phyloP scores from a whole-genome alignment of 2,797 vertebrate species.

The Glossophaga mutica region DNA sequence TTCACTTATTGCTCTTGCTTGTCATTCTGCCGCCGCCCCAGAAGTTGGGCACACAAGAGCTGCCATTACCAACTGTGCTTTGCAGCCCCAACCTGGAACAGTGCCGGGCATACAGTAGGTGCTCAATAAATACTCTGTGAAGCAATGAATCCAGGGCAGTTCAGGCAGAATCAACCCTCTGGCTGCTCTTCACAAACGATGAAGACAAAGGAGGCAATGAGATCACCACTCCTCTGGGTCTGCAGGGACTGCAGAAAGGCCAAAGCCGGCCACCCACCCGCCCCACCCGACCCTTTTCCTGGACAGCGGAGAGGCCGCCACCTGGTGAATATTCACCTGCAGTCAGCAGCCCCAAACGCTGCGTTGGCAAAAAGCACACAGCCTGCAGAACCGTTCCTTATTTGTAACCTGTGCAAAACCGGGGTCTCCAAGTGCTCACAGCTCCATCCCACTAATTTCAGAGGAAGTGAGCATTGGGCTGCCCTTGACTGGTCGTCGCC shows the following conservation, averaged over 20 bases:
- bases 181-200: not conserved
- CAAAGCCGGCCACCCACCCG: accelerated
- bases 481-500: not conserved
- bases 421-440: accelerated
- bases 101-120: not conserved
- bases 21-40: accelerated
- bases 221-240: accelerated
- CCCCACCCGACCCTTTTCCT: not conserved
- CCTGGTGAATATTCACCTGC: not conserved
- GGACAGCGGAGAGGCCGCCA: not conserved
- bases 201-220: not conserved
- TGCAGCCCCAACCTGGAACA: not conserved
- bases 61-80: not conserved
- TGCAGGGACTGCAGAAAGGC: not conserved
- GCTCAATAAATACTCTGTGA: not conserved
- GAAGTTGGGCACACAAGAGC: accelerated
- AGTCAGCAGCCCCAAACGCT: not conserved
- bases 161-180: not conserved
- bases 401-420: not conserved
- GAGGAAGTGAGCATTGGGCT: not conserved
- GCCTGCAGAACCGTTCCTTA: not conserved
- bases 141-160: not conserved
- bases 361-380: not conserved
- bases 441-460: not conserved
- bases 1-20: not conserved